Evolutionary conservation across 1,140 invertebrate genomes (phyloP), one percentile per base, ranked within the genome.

Genomic region (Ditylenchus dipsaci): DNA sequence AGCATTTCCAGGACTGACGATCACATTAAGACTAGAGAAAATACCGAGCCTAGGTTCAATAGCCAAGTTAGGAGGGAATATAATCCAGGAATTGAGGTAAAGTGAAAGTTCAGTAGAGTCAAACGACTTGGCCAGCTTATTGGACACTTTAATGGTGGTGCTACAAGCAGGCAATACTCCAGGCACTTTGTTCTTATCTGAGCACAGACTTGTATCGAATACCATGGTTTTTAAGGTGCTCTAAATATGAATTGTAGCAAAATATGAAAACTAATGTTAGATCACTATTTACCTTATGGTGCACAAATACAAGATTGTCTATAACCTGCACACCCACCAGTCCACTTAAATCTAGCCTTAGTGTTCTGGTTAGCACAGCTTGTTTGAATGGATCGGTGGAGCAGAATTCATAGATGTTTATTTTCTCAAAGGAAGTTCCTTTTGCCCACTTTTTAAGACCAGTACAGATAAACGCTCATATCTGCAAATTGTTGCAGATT

Each of bases 61-160:
- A 27, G 77, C 67, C 21, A 73, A 65, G 26, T 73, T 73, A 15
- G 72, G 72, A 5, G 68, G 23, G 56, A 76, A 77, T 15, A 73
- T 33, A 11, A 64, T 75, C 74, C 74, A 73, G 11, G 58, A 13
- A 15, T 45, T 65, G 21, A 19, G n/a, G 61, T 65, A 65, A 15
- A 56, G 61, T 5, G 63, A 65, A 15, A 65, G 43, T 29, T 66
- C 3, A 19, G 33, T 23, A n/a, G 21, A n/a, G 13, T 65, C 42
- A 21, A 61, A 65, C 17, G n/a, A 3, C 7, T 56, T 56, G 17
- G 26, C 27, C 42, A 65, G n/a, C n/a, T 26, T 29, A 8, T 17
- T 23, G 23, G 63, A n/a, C n/a, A 65, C 19, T 63, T 65, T 17
- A 27, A 65, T 38, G 29, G 26, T 5, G 13, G 63, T 65, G 17